Percentiles rank a stretch among this genome's conserved stretches.
Evolutionary conservation across 2,113 vertebrate genomes (phyloP).

Genomic region (Mesocricetus auratus): DNA sequence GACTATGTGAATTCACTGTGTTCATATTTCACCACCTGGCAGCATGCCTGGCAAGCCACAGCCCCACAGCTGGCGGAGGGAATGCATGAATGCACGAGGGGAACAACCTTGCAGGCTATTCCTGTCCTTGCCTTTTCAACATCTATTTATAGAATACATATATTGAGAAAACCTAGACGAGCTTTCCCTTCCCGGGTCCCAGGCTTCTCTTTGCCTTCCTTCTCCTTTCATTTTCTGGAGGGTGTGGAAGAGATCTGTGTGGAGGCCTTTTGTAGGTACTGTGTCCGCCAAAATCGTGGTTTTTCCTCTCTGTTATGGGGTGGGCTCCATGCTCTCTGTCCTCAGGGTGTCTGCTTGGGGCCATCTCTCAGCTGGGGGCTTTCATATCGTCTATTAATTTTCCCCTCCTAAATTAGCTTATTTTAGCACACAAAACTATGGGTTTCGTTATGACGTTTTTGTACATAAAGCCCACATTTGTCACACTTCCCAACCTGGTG

Average conservation of each 20-base stretch:
- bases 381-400: not conserved
- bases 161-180: constrained; percentile 7
- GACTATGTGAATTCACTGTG: not conserved
- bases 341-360: not conserved
- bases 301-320: not conserved
- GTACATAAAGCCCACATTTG: not conserved
- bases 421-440: not conserved
- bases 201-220: not conserved
- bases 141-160: not conserved
- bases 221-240: not conserved
- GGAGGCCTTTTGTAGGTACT: not conserved
- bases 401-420: too few relatives aligned
- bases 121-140: not conserved
- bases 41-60: not conserved
- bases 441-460: not conserved
- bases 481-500: not conserved
- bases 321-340: not conserved
- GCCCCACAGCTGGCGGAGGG: not conserved
- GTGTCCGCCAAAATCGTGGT: not conserved
- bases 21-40: not conserved
- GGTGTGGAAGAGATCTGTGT: not conserved
- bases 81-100: not conserved
- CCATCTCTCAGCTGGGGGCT: not conserved
- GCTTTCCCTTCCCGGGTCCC: not conserved
- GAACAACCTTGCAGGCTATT: not conserved